These are phyloP conservation scores for Callitettix versicolor DNA, from an alignment of 1,140 invertebrate genomes.

Conservation along the genomic window DNA sequence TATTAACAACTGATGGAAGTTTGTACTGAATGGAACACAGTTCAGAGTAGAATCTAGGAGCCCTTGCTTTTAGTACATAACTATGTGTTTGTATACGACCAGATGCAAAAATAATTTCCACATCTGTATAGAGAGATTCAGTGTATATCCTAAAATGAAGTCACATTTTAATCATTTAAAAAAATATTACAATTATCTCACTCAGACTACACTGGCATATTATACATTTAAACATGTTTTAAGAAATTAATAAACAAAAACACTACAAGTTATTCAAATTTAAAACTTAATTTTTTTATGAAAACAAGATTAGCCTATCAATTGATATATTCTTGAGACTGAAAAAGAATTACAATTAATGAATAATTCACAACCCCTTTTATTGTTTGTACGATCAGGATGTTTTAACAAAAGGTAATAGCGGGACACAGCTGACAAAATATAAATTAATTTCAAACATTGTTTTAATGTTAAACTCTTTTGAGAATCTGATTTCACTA, in stretches of 20 bases:
- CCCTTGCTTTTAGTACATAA: slow-evolving; percentile 35
- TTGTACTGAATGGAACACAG: slow-evolving; percentile 18
- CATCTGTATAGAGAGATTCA: slow-evolving; percentile 36
- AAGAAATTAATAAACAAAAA: not conserved
- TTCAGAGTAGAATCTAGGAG: slow-evolving; percentile 32
- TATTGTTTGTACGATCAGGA: no score
- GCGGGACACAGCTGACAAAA: no score
- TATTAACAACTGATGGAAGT: slow-evolving; percentile 30
- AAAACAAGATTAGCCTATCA: not conserved
- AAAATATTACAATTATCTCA: not conserved
- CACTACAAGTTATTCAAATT: not conserved
- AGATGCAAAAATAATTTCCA: slow-evolving; percentile 35
- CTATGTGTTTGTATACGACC: slow-evolving; percentile 34
- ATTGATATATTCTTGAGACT: not conserved
- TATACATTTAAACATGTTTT: not conserved
- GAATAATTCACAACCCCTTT: no score
- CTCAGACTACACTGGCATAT: not conserved
- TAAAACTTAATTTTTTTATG: not conserved
- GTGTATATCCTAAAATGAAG: slow-evolving; percentile 36
- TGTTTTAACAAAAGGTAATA: no score
- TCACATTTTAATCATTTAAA: slow-evolving; percentile 7
- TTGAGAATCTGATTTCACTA: not conserved
- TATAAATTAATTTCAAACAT: no score
- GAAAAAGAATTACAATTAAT: no score
- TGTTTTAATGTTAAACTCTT: no score